phyloP scores from a whole-genome alignment of 2,797 vertebrate genomes.

The Premnoplex brunnescens region DNA sequence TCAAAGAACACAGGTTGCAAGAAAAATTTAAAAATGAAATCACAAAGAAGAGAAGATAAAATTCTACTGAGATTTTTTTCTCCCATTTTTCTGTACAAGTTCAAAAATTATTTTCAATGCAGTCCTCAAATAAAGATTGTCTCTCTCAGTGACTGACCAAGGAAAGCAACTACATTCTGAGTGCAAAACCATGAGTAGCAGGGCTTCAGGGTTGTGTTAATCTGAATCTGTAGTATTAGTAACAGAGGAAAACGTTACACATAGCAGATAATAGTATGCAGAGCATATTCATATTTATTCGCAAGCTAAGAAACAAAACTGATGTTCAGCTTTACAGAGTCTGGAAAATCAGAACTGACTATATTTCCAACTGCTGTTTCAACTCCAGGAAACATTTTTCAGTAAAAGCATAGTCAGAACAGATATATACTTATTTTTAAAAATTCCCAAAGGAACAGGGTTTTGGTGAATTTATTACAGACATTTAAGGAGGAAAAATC shows the following conservation, averaged over 20 bases:
- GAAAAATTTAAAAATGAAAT: background rate
- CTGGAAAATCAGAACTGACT: background rate
- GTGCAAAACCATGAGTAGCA: background rate
- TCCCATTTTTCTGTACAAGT: background rate
- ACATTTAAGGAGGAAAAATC: background rate
- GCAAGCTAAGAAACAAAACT: background rate
- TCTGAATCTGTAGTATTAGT: background rate
- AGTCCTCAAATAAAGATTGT: background rate
- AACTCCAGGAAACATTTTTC: background rate
- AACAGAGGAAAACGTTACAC: background rate
- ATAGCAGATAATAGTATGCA: background rate
- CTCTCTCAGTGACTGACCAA: background rate
- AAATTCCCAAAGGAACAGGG: background rate
- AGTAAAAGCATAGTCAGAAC: background rate
- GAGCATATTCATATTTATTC: background rate
- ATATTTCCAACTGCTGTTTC: background rate
- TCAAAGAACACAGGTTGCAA: background rate
- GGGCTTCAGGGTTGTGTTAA: background rate
- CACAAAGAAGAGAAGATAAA: background rate
- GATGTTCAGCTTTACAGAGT: background rate
- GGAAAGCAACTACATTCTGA: background rate
- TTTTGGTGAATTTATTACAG: background rate
- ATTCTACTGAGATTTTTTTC: background rate
- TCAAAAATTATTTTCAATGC: background rate
- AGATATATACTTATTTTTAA: fast-evolving